Evolutionary conservation across 1,140 invertebrate genomes (phyloP).

Genomic region (Tribolium castaneum): DNA sequence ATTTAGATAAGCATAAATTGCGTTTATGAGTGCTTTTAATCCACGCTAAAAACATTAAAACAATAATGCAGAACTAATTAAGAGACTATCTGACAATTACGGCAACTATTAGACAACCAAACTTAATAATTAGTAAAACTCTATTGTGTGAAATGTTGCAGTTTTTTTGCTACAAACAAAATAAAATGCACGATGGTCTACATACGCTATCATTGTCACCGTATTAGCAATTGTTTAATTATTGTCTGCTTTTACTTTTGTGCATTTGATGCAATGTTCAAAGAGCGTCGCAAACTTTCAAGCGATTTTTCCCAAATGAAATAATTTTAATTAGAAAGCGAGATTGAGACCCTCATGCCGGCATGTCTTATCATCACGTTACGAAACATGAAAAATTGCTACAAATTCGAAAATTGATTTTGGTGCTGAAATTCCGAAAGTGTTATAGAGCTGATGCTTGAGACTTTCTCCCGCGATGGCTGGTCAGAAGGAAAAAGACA

Average conservation of each 20-base stretch:
- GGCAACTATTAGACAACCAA: neutral
- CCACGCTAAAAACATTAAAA: neutral
- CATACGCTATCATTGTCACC: conserved; percentile 20
- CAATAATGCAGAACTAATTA: conserved; percentile 31
- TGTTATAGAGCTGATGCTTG: neutral
- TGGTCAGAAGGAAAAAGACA: conserved; percentile 36
- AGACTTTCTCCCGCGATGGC: conserved; percentile 39
- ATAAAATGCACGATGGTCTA: neutral
- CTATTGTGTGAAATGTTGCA: conserved; percentile 9
- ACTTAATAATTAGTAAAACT: neutral
- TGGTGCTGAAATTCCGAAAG: conserved; percentile 36
- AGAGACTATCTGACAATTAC: neutral
- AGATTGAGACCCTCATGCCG: conserved; percentile 4
- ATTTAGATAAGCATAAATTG: neutral
- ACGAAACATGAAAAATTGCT: neutral
- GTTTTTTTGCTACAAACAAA: conserved; percentile 1
- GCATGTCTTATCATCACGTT: neutral
- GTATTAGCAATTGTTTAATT: conserved; percentile 26
- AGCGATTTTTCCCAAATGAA: neutral
- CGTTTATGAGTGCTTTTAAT: neutral
- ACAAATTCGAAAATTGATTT: conserved; percentile 14
- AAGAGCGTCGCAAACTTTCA: conserved; percentile 27
- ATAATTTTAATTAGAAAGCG: neutral
- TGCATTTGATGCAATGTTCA: neutral
- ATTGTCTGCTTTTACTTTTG: conserved; percentile 13